phyloP scores from a whole-genome alignment of 2,888 invertebrate species.

The Diarsia rubi region DNA sequence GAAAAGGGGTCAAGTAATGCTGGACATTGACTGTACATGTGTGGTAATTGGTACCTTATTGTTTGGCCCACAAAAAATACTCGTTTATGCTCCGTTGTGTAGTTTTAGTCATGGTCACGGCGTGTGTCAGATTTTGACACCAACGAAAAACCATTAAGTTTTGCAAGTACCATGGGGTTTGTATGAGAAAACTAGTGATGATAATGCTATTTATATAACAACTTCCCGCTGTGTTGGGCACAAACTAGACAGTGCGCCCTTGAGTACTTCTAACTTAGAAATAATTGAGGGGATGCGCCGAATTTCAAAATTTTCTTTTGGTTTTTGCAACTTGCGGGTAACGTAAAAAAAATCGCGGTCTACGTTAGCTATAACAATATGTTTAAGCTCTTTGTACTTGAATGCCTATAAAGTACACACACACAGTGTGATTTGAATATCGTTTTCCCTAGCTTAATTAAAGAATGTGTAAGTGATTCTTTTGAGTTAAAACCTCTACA shows the following conservation, averaged over 20 bases:
- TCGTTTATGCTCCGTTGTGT: constrained; percentile 41
- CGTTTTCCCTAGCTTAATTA: neutral
- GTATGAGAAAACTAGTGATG: neutral
- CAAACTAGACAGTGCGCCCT: too few species aligned
- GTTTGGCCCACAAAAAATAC: constrained; percentile 62
- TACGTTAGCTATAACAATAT: neutral
- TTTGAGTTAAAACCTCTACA: neutral
- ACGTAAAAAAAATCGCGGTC: too few species aligned
- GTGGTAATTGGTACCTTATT: constrained; percentile 63
- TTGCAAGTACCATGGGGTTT: constrained; percentile 23
- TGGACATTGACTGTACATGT: neutral
- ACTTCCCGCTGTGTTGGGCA: constrained; percentile 1
- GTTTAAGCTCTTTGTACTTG: neutral
- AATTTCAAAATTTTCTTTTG: too few species aligned
- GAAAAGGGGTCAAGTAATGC: too few species aligned
- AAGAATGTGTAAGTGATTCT: too few species aligned
- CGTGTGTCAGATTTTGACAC: constrained; percentile 57
- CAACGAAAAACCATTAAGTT: constrained; percentile 45
- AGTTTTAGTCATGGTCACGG: constrained; percentile 60
- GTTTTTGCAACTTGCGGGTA: too few species aligned
- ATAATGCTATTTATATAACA: constrained; percentile 14
- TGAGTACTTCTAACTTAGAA: neutral
- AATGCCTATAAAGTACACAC: neutral
- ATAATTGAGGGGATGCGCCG: too few species aligned
- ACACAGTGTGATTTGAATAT: constrained; percentile 19